Evolutionary conservation across 2,888 invertebrate genomes (phyloP), one percentile per base, ranked within the genome.

Genomic region (Netelia inedita): DNA sequence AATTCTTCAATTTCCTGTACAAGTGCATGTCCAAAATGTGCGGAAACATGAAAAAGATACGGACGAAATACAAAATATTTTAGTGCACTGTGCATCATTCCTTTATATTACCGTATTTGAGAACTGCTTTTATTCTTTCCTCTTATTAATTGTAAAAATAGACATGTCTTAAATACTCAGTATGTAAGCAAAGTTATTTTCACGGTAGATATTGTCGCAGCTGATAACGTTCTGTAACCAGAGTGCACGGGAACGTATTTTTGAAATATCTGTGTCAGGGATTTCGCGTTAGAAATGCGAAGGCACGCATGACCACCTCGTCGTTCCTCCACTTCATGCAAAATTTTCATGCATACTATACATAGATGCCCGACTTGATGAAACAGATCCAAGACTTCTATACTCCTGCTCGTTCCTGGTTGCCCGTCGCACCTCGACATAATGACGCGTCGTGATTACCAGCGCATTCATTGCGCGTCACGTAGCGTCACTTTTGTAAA

Each of bases 401-500:
- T 35, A 35, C 14, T 72, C 57, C 63, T 53, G 65, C 63, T 53
- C 46, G 53, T 66, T 53, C 59, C 19, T 46, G 19, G 28, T 63
- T 19, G 72, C 59, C 23, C 43, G 73, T 82, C 65, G 68, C 75
- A 82, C 80, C 66, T 76, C 83, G 85, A 82, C 86, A 87, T 88
- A 88, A 89, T 87, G 75, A 87, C 86, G 80, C 75, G 85, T 71
- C 82, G 86, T 89, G 83, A 89, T 89, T 88, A 87, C 80, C 81
- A 80, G 65, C 78, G 76, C 85, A 85, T 89, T 89, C 87, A 89
- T 90, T 87, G 86, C 86, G 69, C 86, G 84, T 87, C 83, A 86
- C 82, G 85, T 85, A 80, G 71, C 81, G 76, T 72, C 83, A 85
- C 86, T 87, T 82, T 43, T 81, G 19, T 73, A 63, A 59, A 79